Conservation (phyloP, 2,797 vertebrate species). For the Enteromius mattozi region DNA sequence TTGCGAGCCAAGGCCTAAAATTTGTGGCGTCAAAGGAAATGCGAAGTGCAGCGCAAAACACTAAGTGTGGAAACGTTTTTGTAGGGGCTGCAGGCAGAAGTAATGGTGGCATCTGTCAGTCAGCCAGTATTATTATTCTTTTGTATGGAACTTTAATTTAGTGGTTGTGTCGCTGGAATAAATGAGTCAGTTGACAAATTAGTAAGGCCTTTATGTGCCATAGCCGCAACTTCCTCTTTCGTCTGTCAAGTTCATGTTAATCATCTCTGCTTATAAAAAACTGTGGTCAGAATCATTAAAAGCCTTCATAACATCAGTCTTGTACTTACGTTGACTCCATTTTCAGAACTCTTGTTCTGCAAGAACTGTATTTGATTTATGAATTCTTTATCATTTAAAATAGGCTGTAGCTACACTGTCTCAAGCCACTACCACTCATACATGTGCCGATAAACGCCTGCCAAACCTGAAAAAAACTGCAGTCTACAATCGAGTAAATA, state of each 20-base stretch:
- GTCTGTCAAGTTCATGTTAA: slow-evolving; percentile 35
- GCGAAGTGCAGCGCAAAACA: slow-evolving; percentile 8
- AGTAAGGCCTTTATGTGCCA: slow-evolving; percentile 44
- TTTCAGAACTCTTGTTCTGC: not conserved
- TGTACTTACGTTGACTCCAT: not conserved
- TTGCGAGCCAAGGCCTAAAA: slow-evolving; percentile 38
- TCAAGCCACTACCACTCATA: not conserved
- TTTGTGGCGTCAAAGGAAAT: slow-evolving; percentile 32
- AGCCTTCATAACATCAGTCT: slow-evolving; percentile 26
- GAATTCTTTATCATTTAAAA: slow-evolving; percentile 6
- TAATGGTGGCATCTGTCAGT: slow-evolving; percentile 21
- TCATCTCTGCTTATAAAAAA: slow-evolving; percentile 42
- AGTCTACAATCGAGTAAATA: not conserved
- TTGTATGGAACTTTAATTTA: slow-evolving; percentile 54
- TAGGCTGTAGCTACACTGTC: not conserved
- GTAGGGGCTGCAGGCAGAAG: slow-evolving; percentile 12
- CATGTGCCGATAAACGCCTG: not conserved
- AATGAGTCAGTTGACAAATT: slow-evolving; percentile 57
- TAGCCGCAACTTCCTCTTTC: slow-evolving; percentile 45
- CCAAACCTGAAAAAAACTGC: not conserved
- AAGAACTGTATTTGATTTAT: not conserved
- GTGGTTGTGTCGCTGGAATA: slow-evolving; percentile 57
- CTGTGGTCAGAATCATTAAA: slow-evolving; percentile 38
- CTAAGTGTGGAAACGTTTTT: slow-evolving; percentile 1
- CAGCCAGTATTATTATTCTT: slow-evolving; percentile 57